Conservation (phyloP, 2,888 invertebrate genomes). For the Erannis defoliaria region DNA sequence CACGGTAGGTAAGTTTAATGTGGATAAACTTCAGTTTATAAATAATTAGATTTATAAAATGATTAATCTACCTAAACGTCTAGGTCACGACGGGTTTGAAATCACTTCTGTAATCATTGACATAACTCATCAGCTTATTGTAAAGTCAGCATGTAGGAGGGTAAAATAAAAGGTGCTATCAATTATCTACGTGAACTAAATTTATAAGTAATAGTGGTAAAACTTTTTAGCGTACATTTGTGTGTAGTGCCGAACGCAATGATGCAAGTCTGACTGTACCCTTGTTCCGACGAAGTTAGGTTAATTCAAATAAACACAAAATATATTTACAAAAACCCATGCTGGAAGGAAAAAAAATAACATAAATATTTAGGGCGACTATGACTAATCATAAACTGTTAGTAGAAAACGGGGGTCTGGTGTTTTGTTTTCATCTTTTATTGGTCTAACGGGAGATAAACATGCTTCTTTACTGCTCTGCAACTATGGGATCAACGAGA, state of each 20-base stretch:
- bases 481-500: slow-evolving; percentile 23
- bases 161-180: slow-evolving; percentile 72
- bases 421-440: slow-evolving; percentile 61
- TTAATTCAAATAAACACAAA: slow-evolving; percentile 85
- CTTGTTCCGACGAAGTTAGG: slow-evolving; percentile 75
- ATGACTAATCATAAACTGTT: slow-evolving; percentile 80
- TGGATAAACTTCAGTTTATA: slow-evolving; percentile 8
- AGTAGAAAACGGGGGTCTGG: slow-evolving; percentile 81
- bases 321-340: slow-evolving; percentile 84
- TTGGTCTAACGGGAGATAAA: slow-evolving; percentile 77
- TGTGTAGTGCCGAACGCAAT: slow-evolving; percentile 87
- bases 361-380: slow-evolving; percentile 82
- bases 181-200: slow-evolving; percentile 63
- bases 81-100: slow-evolving; percentile 19
- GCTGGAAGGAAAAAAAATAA: slow-evolving; percentile 83
- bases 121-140: slow-evolving; percentile 29
- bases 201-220: slow-evolving; percentile 63
- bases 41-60: neutral
- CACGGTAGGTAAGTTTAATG: too few species aligned
- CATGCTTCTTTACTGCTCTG: slow-evolving; percentile 69
- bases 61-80: neutral
- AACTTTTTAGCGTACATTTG: slow-evolving; percentile 87
- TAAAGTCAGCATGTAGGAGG: slow-evolving; percentile 74
- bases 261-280: slow-evolving; percentile 86
- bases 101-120: slow-evolving; percentile 20